Conservation (phyloP, 2,113 vertebrate species). For the Ranitomeya imitator region DNA sequence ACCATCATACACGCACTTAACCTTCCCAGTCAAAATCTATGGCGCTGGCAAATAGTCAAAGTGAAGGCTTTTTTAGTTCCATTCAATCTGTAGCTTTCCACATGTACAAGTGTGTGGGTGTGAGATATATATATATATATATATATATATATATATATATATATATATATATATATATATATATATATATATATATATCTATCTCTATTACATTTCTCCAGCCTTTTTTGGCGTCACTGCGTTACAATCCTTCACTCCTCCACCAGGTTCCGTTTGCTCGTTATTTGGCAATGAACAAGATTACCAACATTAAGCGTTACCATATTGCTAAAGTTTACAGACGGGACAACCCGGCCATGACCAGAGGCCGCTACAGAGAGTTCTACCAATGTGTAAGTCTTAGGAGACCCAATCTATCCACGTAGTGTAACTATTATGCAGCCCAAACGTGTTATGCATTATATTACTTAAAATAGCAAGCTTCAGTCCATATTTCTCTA, state of each 20-base stretch:
- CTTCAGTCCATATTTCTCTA: too few relatives aligned
- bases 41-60: too few relatives aligned
- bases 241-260: slow-evolving; percentile 71
- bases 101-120: too few relatives aligned
- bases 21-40: too few relatives aligned
- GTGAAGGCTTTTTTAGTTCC: too few relatives aligned
- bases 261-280: slow-evolving; percentile 88
- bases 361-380: slow-evolving; percentile 87
- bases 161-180: neutral
- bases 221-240: neutral
- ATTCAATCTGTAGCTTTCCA: too few relatives aligned
- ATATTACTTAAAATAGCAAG: too few relatives aligned
- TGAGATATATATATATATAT: too few relatives aligned
- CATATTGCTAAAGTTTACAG: slow-evolving; percentile 90
- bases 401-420: too few relatives aligned
- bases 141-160: neutral
- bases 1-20: too few relatives aligned
- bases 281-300: slow-evolving; percentile 91
- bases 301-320: slow-evolving; percentile 89
- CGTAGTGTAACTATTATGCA: neutral
- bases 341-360: slow-evolving; percentile 85
- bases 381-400: slow-evolving; percentile 95
- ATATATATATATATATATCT: neutral
- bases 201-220: neutral
- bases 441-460: neutral